These are phyloP conservation scores for Aurelia sp. DNA, from an alignment of 30 jellyfish, hydroid and myxozoan genomes.

Conservation along the genomic window DNA sequence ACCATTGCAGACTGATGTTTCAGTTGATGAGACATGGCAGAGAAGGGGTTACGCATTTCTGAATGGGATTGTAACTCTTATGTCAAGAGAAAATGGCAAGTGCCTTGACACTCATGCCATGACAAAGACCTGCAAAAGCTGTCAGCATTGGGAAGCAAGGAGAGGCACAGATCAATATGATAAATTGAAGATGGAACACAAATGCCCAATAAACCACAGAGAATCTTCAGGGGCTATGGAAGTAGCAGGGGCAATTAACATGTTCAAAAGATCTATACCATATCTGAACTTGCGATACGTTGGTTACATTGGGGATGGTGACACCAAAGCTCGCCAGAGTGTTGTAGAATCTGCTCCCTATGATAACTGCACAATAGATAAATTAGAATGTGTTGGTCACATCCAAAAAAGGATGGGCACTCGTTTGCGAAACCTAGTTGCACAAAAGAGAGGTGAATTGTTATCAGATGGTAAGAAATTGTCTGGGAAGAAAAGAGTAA, in stretches of 20 bases:
- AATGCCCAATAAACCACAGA: slow-evolving; percentile 25
- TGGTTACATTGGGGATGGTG: slow-evolving; percentile 29
- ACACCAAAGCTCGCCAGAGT: neutral
- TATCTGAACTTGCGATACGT: slow-evolving; percentile 15
- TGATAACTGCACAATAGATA: no score
- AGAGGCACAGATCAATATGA: slow-evolving; percentile 9
- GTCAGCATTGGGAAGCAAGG: slow-evolving; percentile 26
- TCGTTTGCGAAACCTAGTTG: no score
- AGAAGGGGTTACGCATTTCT: slow-evolving; percentile 36
- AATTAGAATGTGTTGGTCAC: no score
- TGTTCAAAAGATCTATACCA: slow-evolving; percentile 52
- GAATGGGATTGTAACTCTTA: slow-evolving; percentile 43
- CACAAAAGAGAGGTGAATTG: no score
- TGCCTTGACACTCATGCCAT: slow-evolving; percentile 39
- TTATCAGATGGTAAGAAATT: neutral
- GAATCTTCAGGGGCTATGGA: slow-evolving; percentile 69
- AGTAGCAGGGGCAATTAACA: slow-evolving; percentile 40
- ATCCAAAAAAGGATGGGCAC: no score
- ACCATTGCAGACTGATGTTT: slow-evolving; percentile 18
- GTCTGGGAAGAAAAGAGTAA: no score
- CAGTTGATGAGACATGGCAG: slow-evolving; percentile 59
- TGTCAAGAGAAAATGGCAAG: slow-evolving; percentile 13
- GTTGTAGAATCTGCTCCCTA: neutral
- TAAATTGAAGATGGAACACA: slow-evolving; percentile 41
- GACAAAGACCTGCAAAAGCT: slow-evolving; percentile 52